Evolutionary conservation across 2,113 vertebrate species (phyloP).

Genomic region (Peromyscus polionotus): DNA sequence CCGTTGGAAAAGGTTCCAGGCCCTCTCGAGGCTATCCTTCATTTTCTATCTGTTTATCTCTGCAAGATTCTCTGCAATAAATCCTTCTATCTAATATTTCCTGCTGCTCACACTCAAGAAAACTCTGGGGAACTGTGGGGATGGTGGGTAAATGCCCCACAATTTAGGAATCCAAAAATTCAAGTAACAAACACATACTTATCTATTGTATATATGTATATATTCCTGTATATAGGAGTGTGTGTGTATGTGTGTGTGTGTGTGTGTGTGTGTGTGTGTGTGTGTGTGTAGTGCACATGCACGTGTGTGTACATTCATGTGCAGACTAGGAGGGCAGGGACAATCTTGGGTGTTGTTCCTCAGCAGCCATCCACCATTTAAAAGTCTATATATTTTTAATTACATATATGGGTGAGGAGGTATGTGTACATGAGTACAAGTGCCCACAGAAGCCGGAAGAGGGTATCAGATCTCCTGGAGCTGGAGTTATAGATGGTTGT

Average conservation of each 20-base stretch:
- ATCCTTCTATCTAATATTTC: no score
- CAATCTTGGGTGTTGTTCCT: background rate
- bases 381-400: background rate
- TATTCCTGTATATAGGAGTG: background rate
- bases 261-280: no score
- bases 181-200: background rate
- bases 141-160: no score
- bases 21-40: no score
- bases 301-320: background rate
- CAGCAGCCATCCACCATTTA: background rate
- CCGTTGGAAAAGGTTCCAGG: no score
- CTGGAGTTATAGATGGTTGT: background rate
- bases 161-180: no score
- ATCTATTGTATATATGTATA: background rate
- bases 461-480: background rate
- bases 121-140: no score
- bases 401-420: background rate
- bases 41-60: no score
- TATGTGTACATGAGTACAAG: background rate
- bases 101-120: no score
- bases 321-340: background rate
- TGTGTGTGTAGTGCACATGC: background rate
- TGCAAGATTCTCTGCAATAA: no score
- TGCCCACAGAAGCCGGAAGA: background rate
- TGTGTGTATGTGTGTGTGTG: background rate